A percentile compares a stretch with the other conserved stretches of the same genome.
These are phyloP conservation scores for Isaurus tuberculatus DNA, from an alignment of 92 coral and sea anemone species.

Conservation along the genomic window DNA sequence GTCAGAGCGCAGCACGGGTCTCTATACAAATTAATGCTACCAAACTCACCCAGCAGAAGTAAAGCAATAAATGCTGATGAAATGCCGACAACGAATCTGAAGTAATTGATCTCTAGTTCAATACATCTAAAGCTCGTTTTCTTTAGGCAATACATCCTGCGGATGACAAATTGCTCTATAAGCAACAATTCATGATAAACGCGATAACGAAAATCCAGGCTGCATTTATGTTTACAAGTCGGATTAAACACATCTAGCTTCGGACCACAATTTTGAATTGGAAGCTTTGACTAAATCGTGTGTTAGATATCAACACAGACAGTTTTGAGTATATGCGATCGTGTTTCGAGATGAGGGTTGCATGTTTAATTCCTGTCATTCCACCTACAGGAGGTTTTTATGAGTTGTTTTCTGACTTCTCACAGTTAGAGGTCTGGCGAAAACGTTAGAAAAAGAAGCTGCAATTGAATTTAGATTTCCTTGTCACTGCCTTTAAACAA, in stretches of 20 bases:
- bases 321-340: slow-evolving; percentile 18
- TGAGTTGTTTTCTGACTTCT: neutral
- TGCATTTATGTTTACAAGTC: neutral
- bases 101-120: neutral
- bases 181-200: neutral
- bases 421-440: slow-evolving; percentile 31
- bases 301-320: slow-evolving; percentile 27
- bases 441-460: neutral
- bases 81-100: slow-evolving; percentile 13
- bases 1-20: neutral
- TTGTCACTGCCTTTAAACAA: neutral
- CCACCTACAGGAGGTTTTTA: slow-evolving; percentile 11
- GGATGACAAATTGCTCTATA: slow-evolving; percentile 7
- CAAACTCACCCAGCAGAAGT: slow-evolving; percentile 20
- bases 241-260: neutral
- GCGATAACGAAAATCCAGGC: neutral
- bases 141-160: slow-evolving; percentile 2
- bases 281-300: slow-evolving; percentile 5
- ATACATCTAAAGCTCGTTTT: neutral
- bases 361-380: slow-evolving; percentile 43
- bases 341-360: slow-evolving; percentile 33
- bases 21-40: neutral
- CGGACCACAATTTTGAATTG: neutral
- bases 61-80: neutral
- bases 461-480: neutral